Percentiles rank a stretch among this genome's conserved stretches.
Evolutionary conservation across 2,888 invertebrate species (phyloP).

Genomic region (Agrotis puta): DNA sequence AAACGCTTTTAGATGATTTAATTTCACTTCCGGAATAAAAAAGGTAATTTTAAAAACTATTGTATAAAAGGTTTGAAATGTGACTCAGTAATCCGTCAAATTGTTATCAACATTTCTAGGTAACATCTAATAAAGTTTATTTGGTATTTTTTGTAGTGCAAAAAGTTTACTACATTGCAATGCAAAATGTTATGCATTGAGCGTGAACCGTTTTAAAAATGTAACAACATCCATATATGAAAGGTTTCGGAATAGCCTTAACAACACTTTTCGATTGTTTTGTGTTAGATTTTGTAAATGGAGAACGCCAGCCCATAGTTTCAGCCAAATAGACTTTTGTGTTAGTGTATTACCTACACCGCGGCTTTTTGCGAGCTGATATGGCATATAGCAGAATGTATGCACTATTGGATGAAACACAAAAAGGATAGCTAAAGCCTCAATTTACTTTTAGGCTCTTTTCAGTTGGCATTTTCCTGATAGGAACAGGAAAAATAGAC

Average conservation of each 20-base stretch:
- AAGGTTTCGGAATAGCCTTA: constrained; percentile 42
- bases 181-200: constrained; percentile 27
- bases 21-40: background rate
- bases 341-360: constrained; percentile 43
- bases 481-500: background rate
- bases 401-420: constrained; percentile 9
- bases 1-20: background rate
- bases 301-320: constrained; percentile 45
- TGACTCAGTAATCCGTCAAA: background rate
- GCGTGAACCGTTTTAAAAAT: constrained; percentile 53
- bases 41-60: background rate
- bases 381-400: constrained; percentile 24
- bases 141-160: constrained; percentile 1
- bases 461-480: constrained; percentile 11
- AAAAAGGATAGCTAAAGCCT: background rate
- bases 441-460: constrained; percentile 7
- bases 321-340: constrained; percentile 56
- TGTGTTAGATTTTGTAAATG: constrained; percentile 57
- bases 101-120: background rate
- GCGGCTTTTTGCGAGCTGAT: constrained; percentile 25
- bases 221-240: constrained; percentile 47
- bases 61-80: no score
- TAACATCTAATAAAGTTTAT: background rate
- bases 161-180: constrained; percentile 11
- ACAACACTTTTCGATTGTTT: constrained; percentile 50